These are phyloP conservation scores for Pheosia gnoma DNA, from an alignment of 2,888 invertebrate species.

Conservation along the genomic window DNA sequence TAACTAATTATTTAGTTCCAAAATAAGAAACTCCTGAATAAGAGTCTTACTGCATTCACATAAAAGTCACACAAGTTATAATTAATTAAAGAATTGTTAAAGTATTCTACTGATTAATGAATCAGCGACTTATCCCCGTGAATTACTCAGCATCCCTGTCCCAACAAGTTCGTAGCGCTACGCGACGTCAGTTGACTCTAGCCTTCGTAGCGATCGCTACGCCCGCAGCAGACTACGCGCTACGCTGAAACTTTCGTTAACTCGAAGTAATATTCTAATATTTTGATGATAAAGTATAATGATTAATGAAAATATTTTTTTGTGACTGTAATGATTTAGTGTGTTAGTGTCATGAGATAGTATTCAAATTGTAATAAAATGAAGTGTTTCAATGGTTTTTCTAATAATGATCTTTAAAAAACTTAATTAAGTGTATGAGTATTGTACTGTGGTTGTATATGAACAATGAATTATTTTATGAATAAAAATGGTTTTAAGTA, in stretches of 20 bases:
- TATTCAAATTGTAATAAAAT: too few relatives aligned
- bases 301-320: too few relatives aligned
- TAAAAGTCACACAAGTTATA: constrained; percentile 7
- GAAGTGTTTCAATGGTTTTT: too few relatives aligned
- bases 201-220: constrained; percentile 55
- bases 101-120: constrained; percentile 1
- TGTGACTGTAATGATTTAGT: too few relatives aligned
- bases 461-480: too few relatives aligned
- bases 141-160: not conserved
- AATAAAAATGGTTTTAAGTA: not conserved
- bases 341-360: too few relatives aligned
- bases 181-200: constrained; percentile 42
- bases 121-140: not conserved
- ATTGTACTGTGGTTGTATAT: too few relatives aligned
- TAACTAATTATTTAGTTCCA: not conserved
- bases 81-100: constrained; percentile 9
- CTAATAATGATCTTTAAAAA: too few relatives aligned
- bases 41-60: not conserved
- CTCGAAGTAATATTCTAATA: not conserved
- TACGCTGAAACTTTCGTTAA: constrained; percentile 42
- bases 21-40: not conserved
- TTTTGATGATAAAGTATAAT: too few relatives aligned
- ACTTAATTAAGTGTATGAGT: too few relatives aligned
- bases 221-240: constrained; percentile 36
- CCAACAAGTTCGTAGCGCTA: constrained; percentile 8